These are phyloP conservation scores for Euphydryas editha DNA, from an alignment of 2,888 invertebrate genomes.

Conservation along the genomic window DNA sequence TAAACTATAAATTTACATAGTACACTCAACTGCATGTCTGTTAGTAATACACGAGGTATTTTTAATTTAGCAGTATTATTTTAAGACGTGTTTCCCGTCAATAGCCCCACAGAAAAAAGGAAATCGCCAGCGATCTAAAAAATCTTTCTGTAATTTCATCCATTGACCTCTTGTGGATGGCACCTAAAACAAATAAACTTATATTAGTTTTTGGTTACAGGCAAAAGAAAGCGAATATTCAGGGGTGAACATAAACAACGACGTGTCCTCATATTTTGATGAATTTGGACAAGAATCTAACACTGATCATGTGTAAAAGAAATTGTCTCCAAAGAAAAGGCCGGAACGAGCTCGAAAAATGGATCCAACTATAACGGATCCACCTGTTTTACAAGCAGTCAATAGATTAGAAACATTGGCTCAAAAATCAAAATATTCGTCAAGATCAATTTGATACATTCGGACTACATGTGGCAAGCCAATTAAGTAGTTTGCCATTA, in stretches of 20 bases:
- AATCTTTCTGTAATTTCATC: constrained; percentile 47
- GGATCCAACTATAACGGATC: constrained; percentile 44
- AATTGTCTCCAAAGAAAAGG: too few relatives aligned
- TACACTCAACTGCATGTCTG: too few relatives aligned
- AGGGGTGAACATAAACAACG: constrained; percentile 13
- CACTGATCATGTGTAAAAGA: too few relatives aligned
- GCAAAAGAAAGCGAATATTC: too few relatives aligned
- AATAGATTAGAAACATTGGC: constrained; percentile 36
- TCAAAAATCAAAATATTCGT: constrained; percentile 38
- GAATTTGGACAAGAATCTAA: too few relatives aligned
- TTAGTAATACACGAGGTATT: too few relatives aligned
- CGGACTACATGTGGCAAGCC: constrained; percentile 48
- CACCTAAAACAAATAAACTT: constrained; percentile 46
- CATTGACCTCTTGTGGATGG: constrained; percentile 47
- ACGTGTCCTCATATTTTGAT: too few relatives aligned
- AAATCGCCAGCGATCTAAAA: constrained; percentile 51
- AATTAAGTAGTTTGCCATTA: constrained; percentile 50
- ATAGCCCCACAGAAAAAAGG: constrained; percentile 50
- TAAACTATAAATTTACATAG: too few relatives aligned
- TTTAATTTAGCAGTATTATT: too few relatives aligned
- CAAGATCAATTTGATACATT: constrained; percentile 50
- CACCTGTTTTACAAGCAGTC: constrained; percentile 45
- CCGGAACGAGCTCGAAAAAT: constrained; percentile 44
- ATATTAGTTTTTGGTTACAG: background rate
- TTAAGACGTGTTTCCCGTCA: constrained; percentile 53